Conservation (phyloP, 2,797 vertebrate species). For the Rhinogobio ventralis region DNA sequence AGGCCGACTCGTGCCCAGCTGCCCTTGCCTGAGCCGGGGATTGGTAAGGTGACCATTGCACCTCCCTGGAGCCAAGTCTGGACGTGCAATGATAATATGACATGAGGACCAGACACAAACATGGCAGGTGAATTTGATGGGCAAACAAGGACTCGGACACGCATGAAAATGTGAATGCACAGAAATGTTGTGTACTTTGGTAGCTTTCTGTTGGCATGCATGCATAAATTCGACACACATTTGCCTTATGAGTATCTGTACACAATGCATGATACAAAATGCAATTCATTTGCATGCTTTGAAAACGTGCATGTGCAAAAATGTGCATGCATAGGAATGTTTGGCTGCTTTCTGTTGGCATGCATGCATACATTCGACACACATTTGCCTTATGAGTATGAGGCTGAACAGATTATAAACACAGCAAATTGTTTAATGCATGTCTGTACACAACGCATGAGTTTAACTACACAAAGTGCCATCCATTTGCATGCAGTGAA, state of each 20-base stretch:
- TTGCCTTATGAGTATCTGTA: background rate
- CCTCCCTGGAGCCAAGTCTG: slow-evolving; percentile 54
- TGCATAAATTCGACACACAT: background rate
- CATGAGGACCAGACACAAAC: slow-evolving; percentile 74
- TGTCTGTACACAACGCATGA: background rate
- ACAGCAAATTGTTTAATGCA: background rate
- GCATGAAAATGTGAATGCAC: background rate
- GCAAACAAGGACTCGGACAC: slow-evolving; percentile 46
- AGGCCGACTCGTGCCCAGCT: slow-evolving; percentile 69
- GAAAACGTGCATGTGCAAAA: background rate
- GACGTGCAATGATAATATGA: slow-evolving; percentile 68
- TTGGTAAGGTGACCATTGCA: slow-evolving; percentile 64
- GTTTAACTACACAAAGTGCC: background rate
- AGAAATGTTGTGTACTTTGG: slow-evolving; percentile 4
- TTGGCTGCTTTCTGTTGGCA: background rate
- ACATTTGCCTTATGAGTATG: background rate
- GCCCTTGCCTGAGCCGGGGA: slow-evolving; percentile 71
- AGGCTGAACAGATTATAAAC: background rate
- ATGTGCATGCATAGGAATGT: background rate
- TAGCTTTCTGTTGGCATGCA: background rate
- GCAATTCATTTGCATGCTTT: background rate
- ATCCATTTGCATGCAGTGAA: background rate
- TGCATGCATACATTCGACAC: background rate
- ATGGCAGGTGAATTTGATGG: slow-evolving; percentile 75
- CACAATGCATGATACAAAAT: background rate